A percentile compares a stretch with the other conserved stretches of the same genome.
phyloP scores from a whole-genome alignment of 2,797 vertebrate genomes.

The Chloroceryle inda region DNA sequence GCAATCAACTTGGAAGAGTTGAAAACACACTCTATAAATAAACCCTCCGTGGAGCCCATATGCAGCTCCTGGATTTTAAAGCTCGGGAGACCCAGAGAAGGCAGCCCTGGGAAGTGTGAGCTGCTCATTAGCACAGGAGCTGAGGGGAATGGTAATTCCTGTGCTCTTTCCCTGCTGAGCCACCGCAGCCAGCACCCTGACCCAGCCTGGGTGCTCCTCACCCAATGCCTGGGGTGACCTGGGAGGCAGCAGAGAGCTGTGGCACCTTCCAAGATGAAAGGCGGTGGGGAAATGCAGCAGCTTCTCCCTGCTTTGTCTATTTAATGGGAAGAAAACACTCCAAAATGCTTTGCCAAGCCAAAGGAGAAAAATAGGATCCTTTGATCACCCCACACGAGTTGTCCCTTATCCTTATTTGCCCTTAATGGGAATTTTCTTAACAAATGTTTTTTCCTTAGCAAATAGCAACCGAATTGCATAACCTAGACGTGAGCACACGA shows the following conservation, averaged over 20 bases:
- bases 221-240: fast-evolving
- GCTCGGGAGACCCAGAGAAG: background rate
- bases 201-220: background rate
- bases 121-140: background rate
- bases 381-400: background rate
- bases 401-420: background rate
- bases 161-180: background rate
- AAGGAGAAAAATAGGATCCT: background rate
- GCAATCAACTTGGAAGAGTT: background rate
- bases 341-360: background rate
- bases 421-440: background rate
- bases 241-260: background rate
- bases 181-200: background rate
- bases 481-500: background rate
- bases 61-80: background rate
- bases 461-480: background rate
- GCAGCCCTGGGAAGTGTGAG: background rate
- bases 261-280: background rate
- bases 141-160: background rate
- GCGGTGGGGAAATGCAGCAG: fast-evolving
- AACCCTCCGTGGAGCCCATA: background rate
- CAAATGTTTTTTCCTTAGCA: background rate
- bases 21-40: background rate
- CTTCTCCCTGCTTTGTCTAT: background rate
- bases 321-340: fast-evolving